Base-by-base conservation (phyloP, 2,113 vertebrate genomes). In the Ciconia boyciana region DNA sequence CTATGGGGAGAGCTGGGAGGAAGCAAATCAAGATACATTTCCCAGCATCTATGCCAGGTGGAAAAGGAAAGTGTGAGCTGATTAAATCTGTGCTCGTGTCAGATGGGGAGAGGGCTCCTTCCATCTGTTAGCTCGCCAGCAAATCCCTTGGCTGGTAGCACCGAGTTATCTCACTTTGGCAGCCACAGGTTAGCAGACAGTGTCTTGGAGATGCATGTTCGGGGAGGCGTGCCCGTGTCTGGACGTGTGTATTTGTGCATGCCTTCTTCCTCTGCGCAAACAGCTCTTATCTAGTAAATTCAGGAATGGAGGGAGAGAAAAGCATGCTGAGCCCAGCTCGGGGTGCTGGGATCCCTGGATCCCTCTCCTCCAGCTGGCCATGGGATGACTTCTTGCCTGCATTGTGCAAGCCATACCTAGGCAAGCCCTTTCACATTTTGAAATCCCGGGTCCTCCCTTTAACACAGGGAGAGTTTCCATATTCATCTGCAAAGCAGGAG, bases 1-100 rank as follows among this genome's bases (percentile, higher is more conserved):
- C 94, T 46, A 8, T 0, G 3, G 94, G 95, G 94, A 96, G 87
- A 88, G 76, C 61, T 6, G 64, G 51, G 81, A 90, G 83, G 79
- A 96, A 18, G 41, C 93, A 84, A 95, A 97, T 93, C 94, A 97
- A 94, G 94, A 94, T 92, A 10, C 72, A 87, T 91, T 92, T 96
- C 91, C 93, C 34, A 7, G 58, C 7, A 13, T 7, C 79, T 61
- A 21, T 76, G 94, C 95, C 93, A 97, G 94, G 95, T 90, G 91
- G 94, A 80, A 68, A 55, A 78, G 89, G 80, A 60, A 95, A 94
- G 85, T 16, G 80, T 21, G 93, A 97, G 91, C 91, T 84, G 94
- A 94, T 93, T 84, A 92, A 93, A 96, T 95, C 94, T 48, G 91
- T 1, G 71, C 88, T 91, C 11, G 29, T 20, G 7, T 97, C 96